phyloP scores from a whole-genome alignment of 1,140 invertebrate genomes.

The Zaprionus gabonicus region DNA sequence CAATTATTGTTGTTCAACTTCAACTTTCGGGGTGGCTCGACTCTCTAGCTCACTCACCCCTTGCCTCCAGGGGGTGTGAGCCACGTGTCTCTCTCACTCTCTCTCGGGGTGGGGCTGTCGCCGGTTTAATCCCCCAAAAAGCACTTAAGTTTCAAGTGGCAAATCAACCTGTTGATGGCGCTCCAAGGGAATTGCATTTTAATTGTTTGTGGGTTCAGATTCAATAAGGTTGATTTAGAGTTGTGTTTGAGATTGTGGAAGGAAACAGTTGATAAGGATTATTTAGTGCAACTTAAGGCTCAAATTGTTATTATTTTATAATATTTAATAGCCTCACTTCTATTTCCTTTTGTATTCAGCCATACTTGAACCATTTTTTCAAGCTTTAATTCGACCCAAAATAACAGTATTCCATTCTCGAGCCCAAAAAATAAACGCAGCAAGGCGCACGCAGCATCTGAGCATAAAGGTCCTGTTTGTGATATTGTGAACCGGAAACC shows the following conservation, averaged over 20 bases:
- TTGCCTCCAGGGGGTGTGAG: conserved; percentile 19
- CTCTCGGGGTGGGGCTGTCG: conserved; percentile 38
- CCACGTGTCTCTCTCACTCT: conserved; percentile 52
- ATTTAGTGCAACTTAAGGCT: too few species aligned
- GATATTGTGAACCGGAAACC: conserved; percentile 59
- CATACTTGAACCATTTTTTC: background rate
- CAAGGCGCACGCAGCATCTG: background rate
- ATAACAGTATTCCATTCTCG: background rate
- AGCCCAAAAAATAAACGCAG: background rate
- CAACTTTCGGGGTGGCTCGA: conserved; percentile 24
- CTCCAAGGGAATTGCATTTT: conserved; percentile 24
- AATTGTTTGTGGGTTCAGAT: conserved; percentile 32
- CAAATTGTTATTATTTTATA: too few species aligned
- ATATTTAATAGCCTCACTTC: too few species aligned
- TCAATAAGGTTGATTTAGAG: background rate
- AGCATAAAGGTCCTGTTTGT: background rate
- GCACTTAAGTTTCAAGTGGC: conserved; percentile 61
- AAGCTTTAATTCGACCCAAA: background rate
- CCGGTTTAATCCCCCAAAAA: conserved; percentile 55
- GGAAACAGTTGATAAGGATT: too few species aligned
- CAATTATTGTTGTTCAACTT: conserved; percentile 62
- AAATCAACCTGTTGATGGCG: conserved; percentile 65
- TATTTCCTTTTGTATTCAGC: background rate
- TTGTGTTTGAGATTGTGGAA: background rate
- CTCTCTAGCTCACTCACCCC: conserved; percentile 2